Conservation (phyloP, 1,140 invertebrate genomes). For the Venturia canescens region DNA sequence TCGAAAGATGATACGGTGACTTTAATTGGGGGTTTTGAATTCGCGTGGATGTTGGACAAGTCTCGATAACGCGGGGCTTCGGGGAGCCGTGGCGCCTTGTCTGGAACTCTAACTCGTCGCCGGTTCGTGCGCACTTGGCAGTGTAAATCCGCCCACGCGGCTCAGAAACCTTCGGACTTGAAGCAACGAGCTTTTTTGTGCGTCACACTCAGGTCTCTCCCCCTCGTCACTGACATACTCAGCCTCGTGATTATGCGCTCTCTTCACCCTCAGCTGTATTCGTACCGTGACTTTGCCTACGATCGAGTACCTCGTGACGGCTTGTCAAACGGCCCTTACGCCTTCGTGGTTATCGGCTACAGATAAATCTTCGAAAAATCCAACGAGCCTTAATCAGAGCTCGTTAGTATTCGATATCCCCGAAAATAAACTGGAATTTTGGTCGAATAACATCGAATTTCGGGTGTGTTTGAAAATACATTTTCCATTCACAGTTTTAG, state of each 20-base stretch:
- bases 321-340: neutral
- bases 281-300: neutral
- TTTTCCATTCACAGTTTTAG: too few relatives aligned
- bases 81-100: conserved; percentile 23
- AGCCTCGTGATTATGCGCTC: conserved; percentile 9
- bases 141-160: conserved; percentile 47
- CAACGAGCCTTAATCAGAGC: neutral
- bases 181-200: conserved; percentile 10
- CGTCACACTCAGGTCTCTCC: neutral
- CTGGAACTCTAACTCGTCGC: neutral
- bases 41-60: conserved; percentile 25
- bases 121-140: conserved; percentile 34
- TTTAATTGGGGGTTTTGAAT: neutral
- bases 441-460: too few relatives aligned
- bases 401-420: neutral
- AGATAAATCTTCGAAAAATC: neutral
- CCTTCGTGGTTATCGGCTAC: neutral
- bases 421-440: too few relatives aligned
- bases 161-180: conserved; percentile 27
- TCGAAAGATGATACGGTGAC: neutral
- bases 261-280: neutral
- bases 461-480: too few relatives aligned
- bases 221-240: neutral
- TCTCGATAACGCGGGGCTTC: conserved; percentile 14
- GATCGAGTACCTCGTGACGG: neutral